phyloP scores from a whole-genome alignment of 2,888 invertebrate genomes.

The Heliconius ismenius region DNA sequence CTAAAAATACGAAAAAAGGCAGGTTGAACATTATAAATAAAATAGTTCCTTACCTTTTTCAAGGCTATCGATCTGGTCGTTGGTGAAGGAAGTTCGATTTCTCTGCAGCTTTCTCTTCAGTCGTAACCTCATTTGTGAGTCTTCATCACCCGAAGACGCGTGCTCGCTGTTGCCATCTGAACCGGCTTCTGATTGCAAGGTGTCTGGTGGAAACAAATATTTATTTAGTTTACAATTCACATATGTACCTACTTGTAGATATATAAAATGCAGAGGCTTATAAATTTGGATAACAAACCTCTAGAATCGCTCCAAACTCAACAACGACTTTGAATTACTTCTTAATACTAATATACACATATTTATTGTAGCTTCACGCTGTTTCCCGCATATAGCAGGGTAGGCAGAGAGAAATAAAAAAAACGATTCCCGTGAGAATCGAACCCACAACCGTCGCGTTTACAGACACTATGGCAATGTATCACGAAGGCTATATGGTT shows the following conservation, averaged over 20 bases:
- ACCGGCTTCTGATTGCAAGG: slow-evolving; percentile 83
- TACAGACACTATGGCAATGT: too few species aligned
- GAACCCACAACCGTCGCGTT: too few species aligned
- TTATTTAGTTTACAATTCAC: neutral
- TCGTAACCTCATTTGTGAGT: slow-evolving; percentile 94
- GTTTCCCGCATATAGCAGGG: too few species aligned
- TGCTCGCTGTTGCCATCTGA: slow-evolving; percentile 96
- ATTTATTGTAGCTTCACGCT: too few species aligned
- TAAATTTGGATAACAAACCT: too few species aligned
- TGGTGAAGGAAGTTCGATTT: slow-evolving; percentile 98
- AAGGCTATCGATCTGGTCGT: slow-evolving; percentile 98
- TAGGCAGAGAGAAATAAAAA: too few species aligned
- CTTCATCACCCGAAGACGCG: slow-evolving; percentile 94
- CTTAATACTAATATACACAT: neutral
- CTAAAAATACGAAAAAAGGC: too few species aligned
- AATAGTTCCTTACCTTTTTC: slow-evolving; percentile 90
- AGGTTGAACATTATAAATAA: too few species aligned
- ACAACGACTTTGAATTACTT: neutral
- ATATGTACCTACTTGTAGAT: neutral
- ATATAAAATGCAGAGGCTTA: too few species aligned
- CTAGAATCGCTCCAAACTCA: neutral
- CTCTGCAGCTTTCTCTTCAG: slow-evolving; percentile 98
- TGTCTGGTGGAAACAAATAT: slow-evolving; percentile 68
- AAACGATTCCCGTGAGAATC: too few species aligned
- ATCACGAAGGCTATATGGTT: too few species aligned